Percentiles rank a stretch among this genome's conserved stretches.
Conservation (phyloP, 2,888 invertebrate genomes). For the Drosophila yooni region DNA sequence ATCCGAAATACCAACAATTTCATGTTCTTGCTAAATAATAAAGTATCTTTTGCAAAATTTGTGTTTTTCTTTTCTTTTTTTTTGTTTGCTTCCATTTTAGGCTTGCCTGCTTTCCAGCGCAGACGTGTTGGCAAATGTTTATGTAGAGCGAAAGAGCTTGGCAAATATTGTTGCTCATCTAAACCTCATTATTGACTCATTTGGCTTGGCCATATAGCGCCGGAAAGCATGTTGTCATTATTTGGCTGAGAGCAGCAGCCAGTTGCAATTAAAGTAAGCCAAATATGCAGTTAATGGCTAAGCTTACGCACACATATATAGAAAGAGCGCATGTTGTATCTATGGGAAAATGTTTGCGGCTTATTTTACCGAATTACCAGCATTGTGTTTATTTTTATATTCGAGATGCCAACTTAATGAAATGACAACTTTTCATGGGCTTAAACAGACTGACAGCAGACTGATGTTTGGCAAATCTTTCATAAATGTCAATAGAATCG, state of each 20-base stretch:
- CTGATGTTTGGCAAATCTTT: constrained; percentile 1
- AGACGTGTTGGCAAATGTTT: constrained; percentile 41
- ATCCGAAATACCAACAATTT: constrained; percentile 3
- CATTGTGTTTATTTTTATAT: constrained; percentile 56
- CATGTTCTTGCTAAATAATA: not conserved
- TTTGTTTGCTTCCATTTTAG: not conserved
- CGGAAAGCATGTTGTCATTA: constrained; percentile 74
- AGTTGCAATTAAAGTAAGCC: constrained; percentile 72
- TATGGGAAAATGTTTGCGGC: constrained; percentile 41
- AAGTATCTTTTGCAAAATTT: constrained; percentile 3
- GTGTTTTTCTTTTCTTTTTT: not conserved
- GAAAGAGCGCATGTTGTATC: constrained; percentile 17
- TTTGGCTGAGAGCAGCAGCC: constrained; percentile 61
- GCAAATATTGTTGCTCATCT: constrained; percentile 65
- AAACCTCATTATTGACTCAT: constrained; percentile 74
- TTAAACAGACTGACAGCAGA: constrained; percentile 12
- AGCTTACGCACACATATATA: constrained; percentile 33
- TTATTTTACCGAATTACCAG: constrained; percentile 60
- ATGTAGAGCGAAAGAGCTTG: constrained; percentile 28
- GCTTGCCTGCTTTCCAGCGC: constrained; percentile 2
- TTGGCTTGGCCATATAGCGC: constrained; percentile 58
- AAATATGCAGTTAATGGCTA: constrained; percentile 73
- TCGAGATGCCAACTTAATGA: constrained; percentile 41
- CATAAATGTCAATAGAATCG: constrained; percentile 21
- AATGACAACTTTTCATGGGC: constrained; percentile 50